phyloP scores from a whole-genome alignment of 1,140 invertebrate species.

The Conus ventricosus region DNA sequence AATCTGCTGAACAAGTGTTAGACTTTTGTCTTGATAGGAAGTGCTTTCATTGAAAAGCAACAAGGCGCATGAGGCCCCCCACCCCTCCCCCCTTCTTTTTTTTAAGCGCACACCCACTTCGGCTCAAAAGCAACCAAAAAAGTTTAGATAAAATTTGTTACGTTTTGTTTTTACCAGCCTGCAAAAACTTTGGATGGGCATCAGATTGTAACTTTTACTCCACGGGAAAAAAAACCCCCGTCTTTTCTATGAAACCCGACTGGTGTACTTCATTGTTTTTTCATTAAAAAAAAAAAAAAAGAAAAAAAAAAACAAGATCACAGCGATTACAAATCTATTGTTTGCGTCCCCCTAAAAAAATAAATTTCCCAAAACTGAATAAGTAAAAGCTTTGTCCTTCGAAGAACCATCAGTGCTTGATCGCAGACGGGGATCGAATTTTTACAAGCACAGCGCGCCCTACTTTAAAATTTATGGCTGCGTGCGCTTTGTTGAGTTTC shows the following conservation, averaged over 20 bases:
- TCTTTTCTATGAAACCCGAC: background rate
- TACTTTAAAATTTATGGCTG: background rate
- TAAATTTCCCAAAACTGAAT: background rate
- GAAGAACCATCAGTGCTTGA: background rate
- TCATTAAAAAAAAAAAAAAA: background rate
- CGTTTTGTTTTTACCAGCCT: too few species aligned
- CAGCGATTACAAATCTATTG: background rate
- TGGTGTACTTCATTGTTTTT: background rate
- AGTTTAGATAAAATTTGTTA: too few species aligned
- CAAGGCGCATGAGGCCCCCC: conserved; percentile 18
- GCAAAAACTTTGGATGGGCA: too few species aligned
- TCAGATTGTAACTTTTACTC: too few species aligned
- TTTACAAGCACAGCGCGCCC: conserved; percentile 28
- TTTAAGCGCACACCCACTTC: too few species aligned
- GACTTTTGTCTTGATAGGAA: conserved; percentile 18
- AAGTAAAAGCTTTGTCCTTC: background rate
- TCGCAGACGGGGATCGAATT: background rate
- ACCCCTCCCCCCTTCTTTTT: background rate
- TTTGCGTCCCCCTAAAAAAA: background rate
- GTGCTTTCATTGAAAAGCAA: conserved; percentile 37
- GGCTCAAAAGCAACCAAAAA: background rate
- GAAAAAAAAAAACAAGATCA: background rate
- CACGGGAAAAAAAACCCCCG: too few species aligned
- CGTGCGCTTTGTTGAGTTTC: background rate
- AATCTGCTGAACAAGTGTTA: too few species aligned